Conservation (phyloP, 1,140 invertebrate genomes). For the Triops longicaudatus region DNA sequence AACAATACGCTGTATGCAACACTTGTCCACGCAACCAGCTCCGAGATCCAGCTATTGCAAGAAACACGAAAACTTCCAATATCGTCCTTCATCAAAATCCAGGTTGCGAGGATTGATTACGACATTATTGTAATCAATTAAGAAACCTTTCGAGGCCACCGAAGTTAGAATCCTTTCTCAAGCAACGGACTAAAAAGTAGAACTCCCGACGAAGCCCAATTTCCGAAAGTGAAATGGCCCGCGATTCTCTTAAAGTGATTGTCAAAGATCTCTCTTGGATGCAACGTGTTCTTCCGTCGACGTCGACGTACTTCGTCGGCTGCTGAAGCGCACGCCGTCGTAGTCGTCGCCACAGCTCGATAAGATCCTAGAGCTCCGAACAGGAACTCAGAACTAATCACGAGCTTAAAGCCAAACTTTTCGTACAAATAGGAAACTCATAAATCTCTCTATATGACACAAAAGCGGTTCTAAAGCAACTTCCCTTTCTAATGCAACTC, state of each 20-base stretch:
- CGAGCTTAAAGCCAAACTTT: not conserved
- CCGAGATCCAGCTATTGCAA: not conserved
- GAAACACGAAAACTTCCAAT: not conserved
- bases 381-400: not conserved
- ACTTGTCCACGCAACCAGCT: not conserved
- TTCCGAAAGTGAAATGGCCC: not conserved
- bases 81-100: not conserved
- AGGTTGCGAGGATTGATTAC: not conserved
- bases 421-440: not conserved
- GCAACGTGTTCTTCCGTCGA: not conserved
- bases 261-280: not conserved
- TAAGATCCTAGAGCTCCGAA: not conserved
- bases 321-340: not conserved
- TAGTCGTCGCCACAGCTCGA: not conserved
- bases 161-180: not conserved
- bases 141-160: not conserved
- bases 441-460: too few relatives aligned
- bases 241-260: not conserved
- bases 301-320: constrained; percentile 9
- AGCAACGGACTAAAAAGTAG: not conserved
- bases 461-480: too few relatives aligned
- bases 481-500: too few relatives aligned
- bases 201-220: not conserved
- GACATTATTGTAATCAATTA: not conserved
- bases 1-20: not conserved